These are phyloP conservation scores for Rallus crepitans DNA, from an alignment of 2,797 vertebrate species.

Conservation along the genomic window DNA sequence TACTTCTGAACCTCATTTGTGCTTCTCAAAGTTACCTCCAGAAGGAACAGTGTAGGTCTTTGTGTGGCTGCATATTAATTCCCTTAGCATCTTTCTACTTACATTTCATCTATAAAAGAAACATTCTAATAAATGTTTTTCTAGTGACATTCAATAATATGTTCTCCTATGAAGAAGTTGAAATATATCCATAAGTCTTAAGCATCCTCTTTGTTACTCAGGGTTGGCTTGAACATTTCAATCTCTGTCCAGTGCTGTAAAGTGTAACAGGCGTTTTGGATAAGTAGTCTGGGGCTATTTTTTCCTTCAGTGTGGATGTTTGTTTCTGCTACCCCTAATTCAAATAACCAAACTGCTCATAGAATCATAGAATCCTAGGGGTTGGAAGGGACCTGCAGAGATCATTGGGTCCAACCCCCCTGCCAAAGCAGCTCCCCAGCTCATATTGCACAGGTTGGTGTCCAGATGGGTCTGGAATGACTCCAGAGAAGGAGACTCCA, in stretches of 20 bases:
- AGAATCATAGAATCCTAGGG: too few relatives aligned
- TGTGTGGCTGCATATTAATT: not conserved
- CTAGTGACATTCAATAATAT: not conserved
- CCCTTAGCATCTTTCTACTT: not conserved
- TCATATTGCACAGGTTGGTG: too few relatives aligned
- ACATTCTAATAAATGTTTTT: slow-evolving; percentile 26
- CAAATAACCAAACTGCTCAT: not conserved
- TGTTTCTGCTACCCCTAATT: not conserved
- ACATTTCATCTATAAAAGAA: not conserved
- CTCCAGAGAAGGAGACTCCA: too few relatives aligned
- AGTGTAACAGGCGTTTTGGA: not conserved
- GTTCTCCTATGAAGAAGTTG: not conserved
- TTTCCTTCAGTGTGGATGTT: not conserved
- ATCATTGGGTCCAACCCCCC: too few relatives aligned
- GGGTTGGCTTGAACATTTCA: slow-evolving; percentile 11
- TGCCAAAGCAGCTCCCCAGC: too few relatives aligned
- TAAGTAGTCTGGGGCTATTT: not conserved
- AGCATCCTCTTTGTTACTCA: not conserved
- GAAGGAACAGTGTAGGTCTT: slow-evolving; percentile 19
- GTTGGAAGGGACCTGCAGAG: too few relatives aligned
- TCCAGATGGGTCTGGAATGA: too few relatives aligned
- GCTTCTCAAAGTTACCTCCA: not conserved
- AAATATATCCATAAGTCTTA: slow-evolving; percentile 26
- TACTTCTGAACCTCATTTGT: not conserved
- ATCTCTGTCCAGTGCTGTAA: slow-evolving; percentile 53